A percentile compares a stretch with the other conserved stretches of the same genome.
Conservation (phyloP, 2,113 vertebrate species). For the Gulo gulo region DNA sequence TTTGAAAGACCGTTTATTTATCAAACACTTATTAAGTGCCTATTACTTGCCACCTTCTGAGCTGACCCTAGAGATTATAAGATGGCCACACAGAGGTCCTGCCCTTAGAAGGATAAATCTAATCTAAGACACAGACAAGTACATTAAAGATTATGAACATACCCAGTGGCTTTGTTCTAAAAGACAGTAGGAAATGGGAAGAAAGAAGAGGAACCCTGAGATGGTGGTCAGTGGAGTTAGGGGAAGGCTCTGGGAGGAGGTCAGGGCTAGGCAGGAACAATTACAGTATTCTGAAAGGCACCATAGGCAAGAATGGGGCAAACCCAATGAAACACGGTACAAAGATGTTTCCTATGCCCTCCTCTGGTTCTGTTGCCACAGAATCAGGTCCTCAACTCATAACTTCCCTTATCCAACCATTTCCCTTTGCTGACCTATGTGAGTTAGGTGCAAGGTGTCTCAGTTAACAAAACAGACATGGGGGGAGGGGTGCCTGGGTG, state of each 20-base stretch:
- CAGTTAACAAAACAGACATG: background rate
- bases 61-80: background rate
- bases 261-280: background rate
- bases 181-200: background rate
- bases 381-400: background rate
- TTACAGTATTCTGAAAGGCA: background rate
- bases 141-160: background rate
- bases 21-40: background rate
- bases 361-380: background rate
- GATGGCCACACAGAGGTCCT: background rate
- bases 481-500: no score
- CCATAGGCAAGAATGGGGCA: background rate
- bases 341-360: background rate
- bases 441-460: background rate
- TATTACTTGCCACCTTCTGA: background rate
- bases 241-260: background rate
- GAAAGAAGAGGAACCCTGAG: background rate
- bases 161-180: background rate
- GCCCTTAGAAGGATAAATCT: background rate
- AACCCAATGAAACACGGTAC: background rate
- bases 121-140: background rate
- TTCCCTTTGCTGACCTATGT: background rate
- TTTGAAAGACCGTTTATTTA: background rate
- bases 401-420: background rate
- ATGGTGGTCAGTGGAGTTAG: background rate